A percentile compares a stretch with the other conserved stretches of the same genome.
Conservation (phyloP, 2,113 vertebrate species). For the Nansenia antarctica region DNA sequence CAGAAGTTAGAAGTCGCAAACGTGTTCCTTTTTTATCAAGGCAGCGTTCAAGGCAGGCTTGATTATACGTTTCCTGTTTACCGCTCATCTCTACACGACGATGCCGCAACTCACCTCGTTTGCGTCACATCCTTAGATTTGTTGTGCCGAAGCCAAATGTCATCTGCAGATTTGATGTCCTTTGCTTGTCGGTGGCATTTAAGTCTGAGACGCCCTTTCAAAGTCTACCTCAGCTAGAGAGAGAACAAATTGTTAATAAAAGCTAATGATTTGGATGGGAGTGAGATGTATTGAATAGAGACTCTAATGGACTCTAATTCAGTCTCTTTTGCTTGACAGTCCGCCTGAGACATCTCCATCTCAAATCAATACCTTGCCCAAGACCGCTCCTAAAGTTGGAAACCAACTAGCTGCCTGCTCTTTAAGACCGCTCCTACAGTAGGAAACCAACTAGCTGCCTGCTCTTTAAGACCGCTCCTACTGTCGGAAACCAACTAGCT, state of each 20-base stretch:
- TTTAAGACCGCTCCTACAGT: not conserved
- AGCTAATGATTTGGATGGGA: not conserved
- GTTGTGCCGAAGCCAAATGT: not conserved
- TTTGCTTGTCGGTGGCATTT: not conserved
- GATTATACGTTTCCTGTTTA: too few species aligned
- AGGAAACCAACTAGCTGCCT: not conserved
- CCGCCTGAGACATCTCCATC: not conserved
- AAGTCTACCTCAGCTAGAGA: not conserved
- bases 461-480: too few species aligned
- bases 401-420: too few species aligned
- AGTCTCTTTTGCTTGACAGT: not conserved
- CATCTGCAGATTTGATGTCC: not conserved
- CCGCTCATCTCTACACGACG: too few species aligned
- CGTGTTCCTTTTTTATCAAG: too few species aligned
- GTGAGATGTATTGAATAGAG: not conserved
- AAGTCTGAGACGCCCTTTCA: not conserved
- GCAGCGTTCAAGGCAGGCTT: too few species aligned
- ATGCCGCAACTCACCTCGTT: too few species aligned
- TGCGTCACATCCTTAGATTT: not conserved
- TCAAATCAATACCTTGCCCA: not conserved
- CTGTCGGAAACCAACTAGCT: too few species aligned
- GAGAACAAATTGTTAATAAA: not conserved
- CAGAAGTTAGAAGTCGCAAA: too few species aligned
- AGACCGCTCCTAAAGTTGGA: too few species aligned
- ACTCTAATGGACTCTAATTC: not conserved